phyloP scores from a whole-genome alignment of 2,888 invertebrate species.

The Acleris emargana region DNA sequence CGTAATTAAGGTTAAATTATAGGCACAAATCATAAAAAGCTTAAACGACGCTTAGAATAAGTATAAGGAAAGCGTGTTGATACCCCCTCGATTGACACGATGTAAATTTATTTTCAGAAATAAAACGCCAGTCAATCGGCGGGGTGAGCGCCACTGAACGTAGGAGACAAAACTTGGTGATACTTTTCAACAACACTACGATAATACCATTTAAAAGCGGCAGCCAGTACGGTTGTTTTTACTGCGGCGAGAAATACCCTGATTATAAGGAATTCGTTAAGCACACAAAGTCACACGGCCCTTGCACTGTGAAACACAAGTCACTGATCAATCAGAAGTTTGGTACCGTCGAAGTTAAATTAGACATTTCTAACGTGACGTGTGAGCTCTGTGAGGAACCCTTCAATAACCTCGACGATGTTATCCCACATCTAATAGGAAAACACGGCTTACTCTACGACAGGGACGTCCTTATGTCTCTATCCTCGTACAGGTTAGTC shows the following conservation, averaged over 20 bases:
- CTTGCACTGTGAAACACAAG: conserved; percentile 34
- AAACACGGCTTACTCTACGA: conserved; percentile 42
- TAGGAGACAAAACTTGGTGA: conserved; percentile 46
- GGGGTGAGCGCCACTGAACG: conserved; percentile 43
- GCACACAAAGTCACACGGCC: conserved; percentile 48
- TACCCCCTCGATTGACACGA: conserved; percentile 36
- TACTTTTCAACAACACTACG: conserved; percentile 47
- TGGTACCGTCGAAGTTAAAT: conserved; percentile 39
- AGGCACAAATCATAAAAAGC: neutral
- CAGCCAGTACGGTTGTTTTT: conserved; percentile 45
- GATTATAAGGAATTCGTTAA: conserved; percentile 43
- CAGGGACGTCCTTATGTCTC: conserved; percentile 35
- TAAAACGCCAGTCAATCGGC: conserved; percentile 42
- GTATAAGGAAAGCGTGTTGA: conserved; percentile 4
- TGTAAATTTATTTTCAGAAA: conserved; percentile 53
- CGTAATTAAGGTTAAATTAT: conserved; percentile 7
- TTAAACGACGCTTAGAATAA: neutral
- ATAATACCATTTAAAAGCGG: conserved; percentile 49
- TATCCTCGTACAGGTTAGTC: conserved; percentile 38
- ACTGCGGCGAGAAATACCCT: conserved; percentile 42
- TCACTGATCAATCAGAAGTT: conserved; percentile 33
- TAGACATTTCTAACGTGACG: conserved; percentile 45
- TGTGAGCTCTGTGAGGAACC: conserved; percentile 45
- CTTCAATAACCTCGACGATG: conserved; percentile 39
- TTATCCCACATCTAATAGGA: conserved; percentile 41